Evolutionary conservation across 1,140 invertebrate species (phyloP), one percentile per base, ranked within the genome.

Genomic region (Maniola jurtina): DNA sequence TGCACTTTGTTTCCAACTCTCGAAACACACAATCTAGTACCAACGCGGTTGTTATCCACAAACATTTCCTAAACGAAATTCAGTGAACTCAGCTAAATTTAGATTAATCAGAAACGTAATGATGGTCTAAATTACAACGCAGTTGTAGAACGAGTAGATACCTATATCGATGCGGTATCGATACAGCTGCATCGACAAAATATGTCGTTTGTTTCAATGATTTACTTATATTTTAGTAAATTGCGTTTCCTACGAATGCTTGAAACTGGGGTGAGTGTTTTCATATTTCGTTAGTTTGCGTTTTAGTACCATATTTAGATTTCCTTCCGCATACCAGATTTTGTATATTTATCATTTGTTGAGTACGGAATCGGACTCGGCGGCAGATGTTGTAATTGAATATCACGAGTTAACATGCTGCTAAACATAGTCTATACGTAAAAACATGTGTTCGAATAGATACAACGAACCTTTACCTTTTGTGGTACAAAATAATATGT

Each of bases 181-280:
- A 71, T 65, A 61, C 67, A 45, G 61, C 64, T 75, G 69, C 56
- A 67, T 70, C 63, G 70, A 62, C 57, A 73, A 74, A 70, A 36
- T 25, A 70, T 35, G 54, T 61, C 36, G 61, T 74, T 70, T 62
- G 64, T 66, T 50, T 70, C 68, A 34, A 67, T 72, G 64, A 75
- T 79, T 79, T n/a, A n/a, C n/a, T n/a, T 73, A 69, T 73, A 72
- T 76, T n/a, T 77, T 72, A 68, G 73, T 58, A 75, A n/a, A 75
- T 63, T 61, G 71, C 77, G 70, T 76, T 70, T 67, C 57, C 72
- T 78, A 72, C 65, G 69, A 45, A 57, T 59, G 69, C 57, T 62
- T 52, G 15, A 52, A 2, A 52, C 56, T 48, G 36, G 68, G 77
- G 74, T 79, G 68, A 79, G 76, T 77, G 59, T 70, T 72, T 68